Evolutionary conservation across 2,797 vertebrate genomes (phyloP).

Genomic region (Trichosurus vulpecula): DNA sequence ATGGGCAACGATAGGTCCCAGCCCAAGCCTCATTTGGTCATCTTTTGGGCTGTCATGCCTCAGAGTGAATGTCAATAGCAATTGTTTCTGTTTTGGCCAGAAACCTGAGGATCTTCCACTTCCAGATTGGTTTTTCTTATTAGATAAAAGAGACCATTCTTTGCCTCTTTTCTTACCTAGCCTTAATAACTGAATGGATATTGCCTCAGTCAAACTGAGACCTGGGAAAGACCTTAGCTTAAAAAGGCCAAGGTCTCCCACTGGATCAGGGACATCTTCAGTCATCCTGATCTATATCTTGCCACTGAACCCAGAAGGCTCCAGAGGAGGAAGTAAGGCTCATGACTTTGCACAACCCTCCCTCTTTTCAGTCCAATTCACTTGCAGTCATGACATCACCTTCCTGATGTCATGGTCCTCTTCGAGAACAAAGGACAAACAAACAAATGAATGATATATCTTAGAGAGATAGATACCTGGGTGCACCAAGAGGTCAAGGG

Average conservation of each 20-base stretch:
- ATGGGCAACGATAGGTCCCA: neutral
- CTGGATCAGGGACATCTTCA: neutral
- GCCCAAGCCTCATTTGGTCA: neutral
- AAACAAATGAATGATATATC: neutral
- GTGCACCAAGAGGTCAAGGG: neutral
- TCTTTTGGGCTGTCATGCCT: neutral
- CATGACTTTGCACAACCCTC: neutral
- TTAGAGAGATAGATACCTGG: neutral
- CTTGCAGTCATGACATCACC: neutral
- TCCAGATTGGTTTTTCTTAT: neutral
- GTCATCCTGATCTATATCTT: neutral
- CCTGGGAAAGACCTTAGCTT: neutral
- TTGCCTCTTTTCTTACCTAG: too few species aligned
- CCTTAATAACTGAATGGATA: too few species aligned
- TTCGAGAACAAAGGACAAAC: neutral
- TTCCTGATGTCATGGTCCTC: neutral
- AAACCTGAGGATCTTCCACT: neutral
- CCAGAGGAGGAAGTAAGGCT: neutral
- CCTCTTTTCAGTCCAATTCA: neutral
- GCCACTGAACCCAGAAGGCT: neutral
- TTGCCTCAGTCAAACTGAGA: too few species aligned
- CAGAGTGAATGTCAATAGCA: neutral
- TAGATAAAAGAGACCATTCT: too few species aligned
- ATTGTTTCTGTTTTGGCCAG: neutral
- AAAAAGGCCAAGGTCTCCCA: neutral